A percentile compares a stretch with the other conserved stretches of the same genome.
These are phyloP conservation scores for Elaeidobius kamerunicus DNA, from an alignment of 2,888 invertebrate species.

Conservation along the genomic window DNA sequence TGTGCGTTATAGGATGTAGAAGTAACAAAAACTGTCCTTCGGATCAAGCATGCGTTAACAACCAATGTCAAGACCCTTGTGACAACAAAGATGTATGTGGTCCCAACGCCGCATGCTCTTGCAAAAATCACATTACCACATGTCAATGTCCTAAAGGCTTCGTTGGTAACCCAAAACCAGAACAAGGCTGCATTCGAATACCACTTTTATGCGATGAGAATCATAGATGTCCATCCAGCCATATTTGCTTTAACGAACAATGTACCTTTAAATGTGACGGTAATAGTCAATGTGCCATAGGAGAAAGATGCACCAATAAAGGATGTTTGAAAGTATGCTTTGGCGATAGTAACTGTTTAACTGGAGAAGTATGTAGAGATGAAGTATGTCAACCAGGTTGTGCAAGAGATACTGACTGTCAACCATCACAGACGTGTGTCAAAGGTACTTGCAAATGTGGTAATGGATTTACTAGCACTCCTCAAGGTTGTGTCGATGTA, in stretches of 20 bases:
- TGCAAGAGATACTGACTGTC: slow-evolving; percentile 76
- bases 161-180: slow-evolving; percentile 80
- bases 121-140: slow-evolving; percentile 68
- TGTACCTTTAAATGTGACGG: slow-evolving; percentile 78
- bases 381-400: slow-evolving; percentile 84
- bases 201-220: slow-evolving; percentile 67
- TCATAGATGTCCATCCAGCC: slow-evolving; percentile 71
- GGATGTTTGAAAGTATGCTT: slow-evolving; percentile 85
- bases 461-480: slow-evolving; percentile 69
- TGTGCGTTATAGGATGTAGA: slow-evolving; percentile 81
- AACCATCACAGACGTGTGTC: slow-evolving; percentile 72
- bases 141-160: slow-evolving; percentile 85
- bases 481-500: slow-evolving; percentile 75
- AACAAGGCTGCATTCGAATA: slow-evolving; percentile 84
- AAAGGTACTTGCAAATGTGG: slow-evolving; percentile 73
- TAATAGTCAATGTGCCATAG: slow-evolving; percentile 72
- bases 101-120: slow-evolving; percentile 78
- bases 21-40: slow-evolving; percentile 76
- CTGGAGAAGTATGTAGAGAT: slow-evolving; percentile 80
- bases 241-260: slow-evolving; percentile 73
- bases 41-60: slow-evolving; percentile 78
- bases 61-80: slow-evolving; percentile 83
- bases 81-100: slow-evolving; percentile 73
- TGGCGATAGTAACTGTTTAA: slow-evolving; percentile 84
- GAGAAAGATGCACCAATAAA: slow-evolving; percentile 77